Base-by-base conservation (phyloP, 2,888 invertebrate genomes). In the Linnaemya vulpina region DNA sequence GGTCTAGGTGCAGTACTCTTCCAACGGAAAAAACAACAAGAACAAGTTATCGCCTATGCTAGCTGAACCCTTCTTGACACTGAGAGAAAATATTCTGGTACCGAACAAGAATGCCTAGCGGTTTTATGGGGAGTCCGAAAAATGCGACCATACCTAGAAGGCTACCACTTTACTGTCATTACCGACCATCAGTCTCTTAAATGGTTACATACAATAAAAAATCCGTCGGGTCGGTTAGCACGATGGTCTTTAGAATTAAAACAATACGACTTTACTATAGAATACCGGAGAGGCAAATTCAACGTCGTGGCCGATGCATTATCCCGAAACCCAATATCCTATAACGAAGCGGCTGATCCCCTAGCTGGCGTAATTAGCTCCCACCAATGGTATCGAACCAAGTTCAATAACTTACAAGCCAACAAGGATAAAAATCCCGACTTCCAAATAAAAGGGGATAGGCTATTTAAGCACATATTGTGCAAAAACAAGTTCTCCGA, bases 121-220 rank as follows among this genome's bases (percentile, higher is more conserved):
- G 78, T 82, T 4, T 22, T 84, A 0, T 87, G 79, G 82, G 85
- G 78, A 3, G 76, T 87, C 10, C 35, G 82, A 1, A 86, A 87
- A 30, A 40, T 86, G 53, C n/a, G n/a, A n/a, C n/a, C n/a, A n/a
- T n/a, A n/a, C n/a, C n/a, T n/a, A n/a, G n/a, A n/a, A n/a, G n/a
- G 78, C 0, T 86, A 82, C 15, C 40, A 49, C 0, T 79, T 82
- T 25, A 86, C 51, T 1, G 78, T 86, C 0, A 78, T 87, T 4
- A 82, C 85, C 4, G 85, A 87, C 15, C 87, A 87, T 35, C 53
- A 55, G 3, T 79, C 86, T 0, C 22, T 87, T 11, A 83, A 82
- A 5, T 87, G 83, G 84, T n/a, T 87, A 0, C 67, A 86, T 49
- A 60, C 71, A 0, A 46, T 86, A 3, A 67, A 86, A 9, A 86